Evolutionary conservation across 1,140 invertebrate genomes (phyloP).

Genomic region (Chelonus insularis): DNA sequence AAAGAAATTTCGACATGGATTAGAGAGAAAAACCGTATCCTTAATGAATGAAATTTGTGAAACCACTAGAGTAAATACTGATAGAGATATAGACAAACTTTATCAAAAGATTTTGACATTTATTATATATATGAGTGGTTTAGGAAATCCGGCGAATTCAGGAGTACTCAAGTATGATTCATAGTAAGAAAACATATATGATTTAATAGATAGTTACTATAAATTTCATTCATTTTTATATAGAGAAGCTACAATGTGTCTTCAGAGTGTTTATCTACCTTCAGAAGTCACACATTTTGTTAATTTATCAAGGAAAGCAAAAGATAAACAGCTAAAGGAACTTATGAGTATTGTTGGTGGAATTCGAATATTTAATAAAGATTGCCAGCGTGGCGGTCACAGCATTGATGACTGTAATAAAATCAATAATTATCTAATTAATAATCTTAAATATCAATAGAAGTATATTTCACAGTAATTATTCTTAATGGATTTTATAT

Average conservation of each 20-base stretch:
- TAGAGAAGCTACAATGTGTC: conserved; percentile 65
- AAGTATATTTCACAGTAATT: too few relatives aligned
- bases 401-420: conserved; percentile 68
- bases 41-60: conserved; percentile 65
- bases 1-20: conserved; percentile 57
- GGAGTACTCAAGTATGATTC: conserved; percentile 60
- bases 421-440: neutral
- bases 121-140: conserved; percentile 64
- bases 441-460: too few relatives aligned
- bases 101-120: conserved; percentile 69
- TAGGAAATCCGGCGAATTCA: conserved; percentile 64
- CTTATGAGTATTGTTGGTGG: conserved; percentile 66
- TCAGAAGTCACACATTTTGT: conserved; percentile 71
- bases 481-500: neutral
- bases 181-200: neutral
- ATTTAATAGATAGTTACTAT: neutral
- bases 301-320: conserved; percentile 60
- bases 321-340: conserved; percentile 61
- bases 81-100: conserved; percentile 60
- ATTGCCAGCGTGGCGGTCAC: conserved; percentile 68
- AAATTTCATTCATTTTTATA: neutral
- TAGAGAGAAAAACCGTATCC: conserved; percentile 57
- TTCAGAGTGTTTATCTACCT: conserved; percentile 74
- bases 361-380: conserved; percentile 69
- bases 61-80: conserved; percentile 49